phyloP scores from a whole-genome alignment of 2,113 vertebrate genomes.

The Dolichotis patagonum region DNA sequence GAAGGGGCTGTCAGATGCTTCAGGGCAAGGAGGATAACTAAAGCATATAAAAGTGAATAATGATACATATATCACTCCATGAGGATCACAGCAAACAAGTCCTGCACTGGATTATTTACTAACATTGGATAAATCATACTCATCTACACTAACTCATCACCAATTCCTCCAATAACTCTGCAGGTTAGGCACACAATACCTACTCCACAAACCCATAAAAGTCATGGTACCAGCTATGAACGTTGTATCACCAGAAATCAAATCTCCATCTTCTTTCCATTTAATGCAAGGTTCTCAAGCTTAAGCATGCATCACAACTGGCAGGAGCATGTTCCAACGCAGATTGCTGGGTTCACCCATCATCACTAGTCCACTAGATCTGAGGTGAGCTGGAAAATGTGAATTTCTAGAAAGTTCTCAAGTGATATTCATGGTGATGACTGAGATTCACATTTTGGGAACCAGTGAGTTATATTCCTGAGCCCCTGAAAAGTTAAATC shows the following conservation, averaged over 20 bases:
- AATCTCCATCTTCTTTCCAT: background rate
- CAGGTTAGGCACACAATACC: background rate
- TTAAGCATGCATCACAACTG: background rate
- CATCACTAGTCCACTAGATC: background rate
- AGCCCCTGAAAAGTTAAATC: background rate
- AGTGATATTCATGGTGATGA: background rate
- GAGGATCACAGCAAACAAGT: background rate
- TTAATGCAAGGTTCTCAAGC: background rate
- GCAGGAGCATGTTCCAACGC: background rate
- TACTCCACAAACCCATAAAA: background rate
- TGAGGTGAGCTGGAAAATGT: background rate
- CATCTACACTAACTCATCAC: background rate
- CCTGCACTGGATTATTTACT: background rate
- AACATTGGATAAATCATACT: background rate
- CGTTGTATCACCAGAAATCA: background rate
- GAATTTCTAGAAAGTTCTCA: background rate
- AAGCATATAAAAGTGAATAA: background rate
- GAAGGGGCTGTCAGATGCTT: background rate
- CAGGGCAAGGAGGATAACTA: background rate
- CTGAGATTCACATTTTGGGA: background rate
- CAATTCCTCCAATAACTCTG: background rate
- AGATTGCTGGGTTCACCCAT: background rate
- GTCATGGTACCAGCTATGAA: background rate
- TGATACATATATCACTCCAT: too few species aligned
- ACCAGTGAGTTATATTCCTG: rapidly evolving